Conservation (phyloP, 2,888 invertebrate genomes). For the Thera obeliscata region DNA sequence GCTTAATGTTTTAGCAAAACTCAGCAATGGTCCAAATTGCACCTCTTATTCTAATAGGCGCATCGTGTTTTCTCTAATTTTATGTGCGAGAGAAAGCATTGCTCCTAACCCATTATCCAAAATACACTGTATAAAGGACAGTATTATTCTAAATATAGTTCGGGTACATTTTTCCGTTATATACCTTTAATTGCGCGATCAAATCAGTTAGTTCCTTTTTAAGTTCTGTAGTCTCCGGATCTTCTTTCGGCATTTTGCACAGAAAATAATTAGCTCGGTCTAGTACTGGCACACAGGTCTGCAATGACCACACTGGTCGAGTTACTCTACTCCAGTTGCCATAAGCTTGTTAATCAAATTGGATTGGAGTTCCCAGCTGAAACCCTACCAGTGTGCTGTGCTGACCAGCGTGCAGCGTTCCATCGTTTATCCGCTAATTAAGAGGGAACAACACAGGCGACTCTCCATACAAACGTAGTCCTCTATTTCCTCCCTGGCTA, state of each 20-base stretch:
- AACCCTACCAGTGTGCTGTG: conserved; percentile 64
- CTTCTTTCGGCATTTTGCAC: conserved; percentile 89
- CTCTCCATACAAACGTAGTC: too few relatives aligned
- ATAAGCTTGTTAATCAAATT: conserved; percentile 73
- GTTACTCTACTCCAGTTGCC: conserved; percentile 42
- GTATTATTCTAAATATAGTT: too few relatives aligned
- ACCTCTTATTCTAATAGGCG: too few relatives aligned
- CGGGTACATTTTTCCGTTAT: not conserved
- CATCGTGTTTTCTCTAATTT: too few relatives aligned
- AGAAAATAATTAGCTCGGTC: conserved; percentile 8
- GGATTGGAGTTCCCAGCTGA: conserved; percentile 66
- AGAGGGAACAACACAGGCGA: too few relatives aligned
- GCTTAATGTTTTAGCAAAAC: too few relatives aligned
- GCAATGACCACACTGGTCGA: conserved; percentile 40
- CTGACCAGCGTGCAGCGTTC: conserved; percentile 44
- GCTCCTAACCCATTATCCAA: too few relatives aligned
- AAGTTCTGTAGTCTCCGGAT: conserved; percentile 91
- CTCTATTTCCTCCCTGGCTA: too few relatives aligned
- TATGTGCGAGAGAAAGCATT: too few relatives aligned
- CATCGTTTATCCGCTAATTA: conserved; percentile 43
- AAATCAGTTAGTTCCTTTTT: conserved; percentile 92
- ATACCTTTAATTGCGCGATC: conserved; percentile 91
- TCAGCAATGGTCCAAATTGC: too few relatives aligned
- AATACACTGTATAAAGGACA: too few relatives aligned
- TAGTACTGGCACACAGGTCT: conserved; percentile 32